A percentile compares a stretch with the other conserved stretches of the same genome.
Conservation (phyloP, 2,113 vertebrate genomes). For the Dendrocopos noguchii region DNA sequence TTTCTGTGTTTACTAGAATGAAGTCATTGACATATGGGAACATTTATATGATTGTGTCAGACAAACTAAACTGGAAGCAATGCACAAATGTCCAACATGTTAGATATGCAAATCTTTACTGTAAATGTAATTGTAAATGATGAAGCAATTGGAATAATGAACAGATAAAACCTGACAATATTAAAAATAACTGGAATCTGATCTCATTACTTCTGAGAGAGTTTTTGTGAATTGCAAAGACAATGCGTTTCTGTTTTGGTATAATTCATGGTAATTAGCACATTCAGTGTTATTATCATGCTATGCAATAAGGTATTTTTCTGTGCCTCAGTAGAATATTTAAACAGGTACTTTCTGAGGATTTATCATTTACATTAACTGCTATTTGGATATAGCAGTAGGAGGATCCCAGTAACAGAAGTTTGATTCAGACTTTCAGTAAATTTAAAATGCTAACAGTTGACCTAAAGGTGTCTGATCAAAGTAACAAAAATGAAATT, state of each 20-base stretch:
- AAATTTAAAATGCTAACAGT: not conserved
- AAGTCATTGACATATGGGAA: slow-evolving; percentile 63
- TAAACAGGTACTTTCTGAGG: not conserved
- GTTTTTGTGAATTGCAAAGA: not conserved
- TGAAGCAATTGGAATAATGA: not conserved
- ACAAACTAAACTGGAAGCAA: slow-evolving; percentile 37
- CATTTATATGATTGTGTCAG: slow-evolving; percentile 6
- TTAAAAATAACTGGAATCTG: not conserved
- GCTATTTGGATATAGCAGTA: not conserved
- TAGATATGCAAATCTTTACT: slow-evolving; percentile 27
- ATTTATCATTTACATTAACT: not conserved
- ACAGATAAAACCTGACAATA: not conserved
- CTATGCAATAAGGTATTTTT: not conserved
- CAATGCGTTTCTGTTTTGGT: not conserved
- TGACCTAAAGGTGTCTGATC: not conserved
- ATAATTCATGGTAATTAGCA: not conserved
- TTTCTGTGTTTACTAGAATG: slow-evolving; percentile 46
- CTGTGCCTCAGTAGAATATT: not conserved
- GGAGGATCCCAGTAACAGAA: not conserved
- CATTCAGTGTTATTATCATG: not conserved
- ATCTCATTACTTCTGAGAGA: slow-evolving; percentile 17
- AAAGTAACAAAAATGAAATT: not conserved
- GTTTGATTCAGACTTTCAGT: not conserved
- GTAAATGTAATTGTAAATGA: not conserved
- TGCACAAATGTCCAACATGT: slow-evolving; percentile 2